Evolutionary conservation across 2,888 invertebrate genomes (phyloP).

Genomic region (Melipona beecheii): DNA sequence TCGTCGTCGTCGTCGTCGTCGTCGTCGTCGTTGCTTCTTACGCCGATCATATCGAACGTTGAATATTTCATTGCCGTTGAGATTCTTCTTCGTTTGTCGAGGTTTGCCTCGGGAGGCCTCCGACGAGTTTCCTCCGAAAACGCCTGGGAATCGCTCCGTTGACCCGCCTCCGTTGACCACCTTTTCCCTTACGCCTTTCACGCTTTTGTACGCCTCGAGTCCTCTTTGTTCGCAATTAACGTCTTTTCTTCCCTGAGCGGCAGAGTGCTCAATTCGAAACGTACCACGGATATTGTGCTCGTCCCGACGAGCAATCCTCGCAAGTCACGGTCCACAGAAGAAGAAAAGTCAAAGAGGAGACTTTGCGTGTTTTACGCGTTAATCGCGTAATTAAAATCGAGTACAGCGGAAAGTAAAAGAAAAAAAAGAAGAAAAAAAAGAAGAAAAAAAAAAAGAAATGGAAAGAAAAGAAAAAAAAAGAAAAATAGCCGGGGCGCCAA

Average conservation of each 20-base stretch:
- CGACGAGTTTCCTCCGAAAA: too few species aligned
- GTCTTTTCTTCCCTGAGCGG: not conserved
- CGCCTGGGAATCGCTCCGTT: not conserved
- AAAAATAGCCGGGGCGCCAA: not conserved
- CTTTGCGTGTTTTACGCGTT: not conserved
- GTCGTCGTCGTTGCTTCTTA: not conserved
- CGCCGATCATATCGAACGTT: not conserved
- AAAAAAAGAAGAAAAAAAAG: too few species aligned
- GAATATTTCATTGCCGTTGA: slow-evolving; percentile 2
- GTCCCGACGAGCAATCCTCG: too few species aligned
- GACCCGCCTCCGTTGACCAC: not conserved
- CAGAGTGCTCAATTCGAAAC: too few species aligned
- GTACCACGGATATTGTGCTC: too few species aligned
- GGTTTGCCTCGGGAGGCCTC: too few species aligned
- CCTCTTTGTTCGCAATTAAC: not conserved
- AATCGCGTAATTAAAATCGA: not conserved
- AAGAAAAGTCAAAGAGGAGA: too few species aligned
- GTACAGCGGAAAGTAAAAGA: too few species aligned
- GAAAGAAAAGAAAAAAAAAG: too few species aligned
- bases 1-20: slow-evolving; percentile 4
- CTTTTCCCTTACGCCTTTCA: not conserved
- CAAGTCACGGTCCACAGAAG: too few species aligned
- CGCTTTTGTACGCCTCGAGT: not conserved
- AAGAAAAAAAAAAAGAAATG: not conserved
- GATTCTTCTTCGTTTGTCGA: not conserved